These are phyloP conservation scores for Epirrhoe tristata DNA, from an alignment of 2,888 invertebrate genomes.

Conservation along the genomic window DNA sequence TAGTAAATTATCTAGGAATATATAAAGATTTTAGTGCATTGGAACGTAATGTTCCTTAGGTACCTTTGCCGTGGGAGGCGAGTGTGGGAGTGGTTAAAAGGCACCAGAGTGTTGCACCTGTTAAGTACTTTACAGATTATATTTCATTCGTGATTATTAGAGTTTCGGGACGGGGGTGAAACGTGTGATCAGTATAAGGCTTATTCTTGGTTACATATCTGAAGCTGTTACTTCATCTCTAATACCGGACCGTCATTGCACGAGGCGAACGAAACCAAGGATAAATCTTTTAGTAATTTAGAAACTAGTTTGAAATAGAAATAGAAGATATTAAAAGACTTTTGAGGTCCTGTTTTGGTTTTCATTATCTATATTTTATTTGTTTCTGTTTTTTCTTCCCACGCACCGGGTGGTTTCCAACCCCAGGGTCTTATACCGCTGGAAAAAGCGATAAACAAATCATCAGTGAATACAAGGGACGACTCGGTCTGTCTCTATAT, in stretches of 20 bases:
- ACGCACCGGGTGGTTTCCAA: conserved; percentile 71
- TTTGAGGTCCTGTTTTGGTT: conserved; percentile 61
- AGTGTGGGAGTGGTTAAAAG: conserved; percentile 85
- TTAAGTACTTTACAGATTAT: conserved; percentile 85
- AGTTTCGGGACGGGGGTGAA: conserved; percentile 76
- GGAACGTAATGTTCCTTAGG: conserved; percentile 86
- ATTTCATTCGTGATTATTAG: conserved; percentile 84
- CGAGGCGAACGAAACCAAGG: conserved; percentile 55
- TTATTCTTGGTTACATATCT: conserved; percentile 70
- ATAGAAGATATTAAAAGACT: conserved; percentile 64
- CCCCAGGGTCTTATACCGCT: conserved; percentile 82
- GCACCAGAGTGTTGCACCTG: conserved; percentile 86
- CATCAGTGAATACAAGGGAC: conserved; percentile 80
- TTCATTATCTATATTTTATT: conserved; percentile 66
- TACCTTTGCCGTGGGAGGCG: conserved; percentile 85
- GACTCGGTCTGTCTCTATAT: conserved; percentile 80
- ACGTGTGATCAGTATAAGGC: conserved; percentile 74
- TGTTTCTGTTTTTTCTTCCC: conserved; percentile 74
- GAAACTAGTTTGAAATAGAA: conserved; percentile 72
- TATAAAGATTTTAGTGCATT: conserved; percentile 84
- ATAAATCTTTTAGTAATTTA: conserved; percentile 79
- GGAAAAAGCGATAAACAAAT: conserved; percentile 84
- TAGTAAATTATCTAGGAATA: conserved; percentile 78
- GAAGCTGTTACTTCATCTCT: conserved; percentile 16
- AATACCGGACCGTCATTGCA: conserved; percentile 17